Evolutionary conservation across 1,140 invertebrate species (phyloP).

Genomic region (Agraylea sexmaculata): DNA sequence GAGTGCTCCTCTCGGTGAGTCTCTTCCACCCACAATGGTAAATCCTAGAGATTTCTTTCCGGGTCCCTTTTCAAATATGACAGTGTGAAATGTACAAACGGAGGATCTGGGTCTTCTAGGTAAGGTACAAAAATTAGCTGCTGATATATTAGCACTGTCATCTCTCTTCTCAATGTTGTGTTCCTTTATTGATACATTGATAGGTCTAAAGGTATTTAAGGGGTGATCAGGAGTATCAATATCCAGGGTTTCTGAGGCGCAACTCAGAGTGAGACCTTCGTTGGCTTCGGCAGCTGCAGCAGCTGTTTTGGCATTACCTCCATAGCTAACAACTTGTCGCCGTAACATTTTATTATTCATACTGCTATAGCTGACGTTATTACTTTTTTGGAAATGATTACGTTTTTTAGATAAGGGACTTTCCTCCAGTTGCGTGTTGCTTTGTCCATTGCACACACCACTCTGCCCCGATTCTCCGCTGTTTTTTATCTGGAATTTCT

Average conservation of each 20-base stretch:
- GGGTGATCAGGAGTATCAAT: slow-evolving; percentile 32
- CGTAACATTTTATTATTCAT: slow-evolving; percentile 45
- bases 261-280: slow-evolving; percentile 26
- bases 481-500: slow-evolving; percentile 7
- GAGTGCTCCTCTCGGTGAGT: slow-evolving; percentile 78
- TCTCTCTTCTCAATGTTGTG: slow-evolving; percentile 13
- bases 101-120: slow-evolving; percentile 53
- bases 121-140: slow-evolving; percentile 57
- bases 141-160: slow-evolving; percentile 38
- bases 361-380: slow-evolving; percentile 43
- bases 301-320: slow-evolving; percentile 34
- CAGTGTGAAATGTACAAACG: slow-evolving; percentile 56
- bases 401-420: slow-evolving; percentile 29
- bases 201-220: slow-evolving; percentile 24
- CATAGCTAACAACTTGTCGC: slow-evolving; percentile 41
- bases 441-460: no score
- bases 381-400: slow-evolving; percentile 46
- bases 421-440: no score
- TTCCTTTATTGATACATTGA: slow-evolving; percentile 23
- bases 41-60: slow-evolving; percentile 80
- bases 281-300: slow-evolving; percentile 14
- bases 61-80: slow-evolving; percentile 71
- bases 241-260: slow-evolving; percentile 32
- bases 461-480: slow-evolving; percentile 16
- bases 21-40: slow-evolving; percentile 81